Evolutionary conservation across 2,888 invertebrate genomes (phyloP), one percentile per base, ranked within the genome.

Genomic region (Chymomyza procnemis): DNA sequence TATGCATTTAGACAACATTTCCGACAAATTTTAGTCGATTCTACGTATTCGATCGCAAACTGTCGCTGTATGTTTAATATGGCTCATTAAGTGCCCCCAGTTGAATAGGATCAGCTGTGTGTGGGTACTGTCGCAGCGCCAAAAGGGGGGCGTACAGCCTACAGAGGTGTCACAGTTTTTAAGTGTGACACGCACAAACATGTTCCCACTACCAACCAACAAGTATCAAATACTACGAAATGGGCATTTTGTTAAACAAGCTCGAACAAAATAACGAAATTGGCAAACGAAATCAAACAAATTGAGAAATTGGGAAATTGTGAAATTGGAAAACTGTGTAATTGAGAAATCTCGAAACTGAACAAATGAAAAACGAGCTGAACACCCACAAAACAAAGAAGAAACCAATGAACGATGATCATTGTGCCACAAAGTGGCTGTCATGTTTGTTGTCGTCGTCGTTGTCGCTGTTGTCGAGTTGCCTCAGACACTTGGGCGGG

Each of bases 231-330:
- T 41, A 34, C 30, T 9, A 34, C 34, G 34, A 41, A 41, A 8
- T 3, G 41, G 16, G 58, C 41, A 34, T 41, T 34, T n/a, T 58
- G 58, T 34, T 18, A 18, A 19, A 34, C 58, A 58, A 30, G 30
- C 58, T 41, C 59, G 9, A 12, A 41, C 5, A n/a, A n/a, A 6
- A 63, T 8, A 26, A 41, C 67, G 62, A 67, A 70, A 70, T 70
- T 70, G 59, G 66, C 70, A 66, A 61, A 34, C 60, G 52, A 72
- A 64, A 62, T 62, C 54, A 70, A 80, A 81, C 81, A 81, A 79
- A 81, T 78, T 81, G 81, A 74, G 81, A 79, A 78, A 76, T 18
- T 50, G 50, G 5, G 14, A 47, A 16, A 47, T 14, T 14, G 47
- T n/a, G n/a, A n/a, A n/a, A n/a, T n/a, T n/a, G n/a, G n/a, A n/a